These are phyloP conservation scores for Sogatella furcifera DNA, from an alignment of 1,140 invertebrate species.

Conservation along the genomic window DNA sequence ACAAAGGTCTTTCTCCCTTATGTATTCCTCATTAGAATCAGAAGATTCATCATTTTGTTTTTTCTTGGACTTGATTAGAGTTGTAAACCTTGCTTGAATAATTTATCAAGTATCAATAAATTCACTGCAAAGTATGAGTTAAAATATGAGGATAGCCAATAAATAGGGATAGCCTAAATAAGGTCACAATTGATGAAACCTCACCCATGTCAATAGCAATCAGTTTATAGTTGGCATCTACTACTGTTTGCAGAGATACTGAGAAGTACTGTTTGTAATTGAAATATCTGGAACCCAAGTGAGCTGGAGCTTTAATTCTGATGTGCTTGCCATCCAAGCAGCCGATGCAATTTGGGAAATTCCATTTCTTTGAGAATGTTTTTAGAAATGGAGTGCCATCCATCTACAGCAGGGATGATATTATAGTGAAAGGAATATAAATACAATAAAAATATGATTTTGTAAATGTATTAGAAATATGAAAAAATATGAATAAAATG, in stretches of 20 bases:
- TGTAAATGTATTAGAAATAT: too few species aligned
- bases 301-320: slow-evolving; percentile 23
- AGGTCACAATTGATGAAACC: too few species aligned
- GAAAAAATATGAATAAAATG: too few species aligned
- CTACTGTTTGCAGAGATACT: slow-evolving; percentile 16
- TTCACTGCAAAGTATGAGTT: too few species aligned
- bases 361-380: slow-evolving; percentile 28
- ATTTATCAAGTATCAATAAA: too few species aligned
- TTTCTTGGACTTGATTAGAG: slow-evolving; percentile 2
- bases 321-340: too few species aligned
- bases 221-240: slow-evolving; percentile 32
- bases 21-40: too few species aligned
- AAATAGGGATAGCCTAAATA: too few species aligned
- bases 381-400: slow-evolving; percentile 18
- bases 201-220: slow-evolving; percentile 29
- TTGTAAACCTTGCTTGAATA: too few species aligned
- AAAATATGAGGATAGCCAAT: too few species aligned
- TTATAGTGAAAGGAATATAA: background rate
- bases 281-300: slow-evolving; percentile 28
- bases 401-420: slow-evolving; percentile 17
- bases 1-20: background rate
- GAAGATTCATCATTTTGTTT: background rate
- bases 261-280: slow-evolving; percentile 33
- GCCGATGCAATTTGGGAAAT: slow-evolving; percentile 33
- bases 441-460: too few species aligned